phyloP scores from a whole-genome alignment of 2,888 invertebrate species.

The Bimastos eiseni region DNA sequence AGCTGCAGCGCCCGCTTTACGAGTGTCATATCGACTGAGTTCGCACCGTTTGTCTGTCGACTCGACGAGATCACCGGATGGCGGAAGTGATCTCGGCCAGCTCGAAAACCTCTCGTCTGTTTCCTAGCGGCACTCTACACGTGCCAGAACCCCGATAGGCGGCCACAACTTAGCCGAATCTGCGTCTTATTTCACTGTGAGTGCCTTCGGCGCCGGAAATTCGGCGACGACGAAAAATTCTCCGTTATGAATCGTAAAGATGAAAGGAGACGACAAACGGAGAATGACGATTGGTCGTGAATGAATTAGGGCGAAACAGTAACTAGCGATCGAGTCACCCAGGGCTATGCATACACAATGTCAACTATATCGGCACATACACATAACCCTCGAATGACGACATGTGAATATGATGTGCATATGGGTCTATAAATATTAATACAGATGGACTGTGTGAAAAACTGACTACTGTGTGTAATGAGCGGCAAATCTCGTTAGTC shows the following conservation, averaged over 20 bases:
- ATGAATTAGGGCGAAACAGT: slow-evolving; percentile 13
- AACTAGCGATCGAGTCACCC: neutral
- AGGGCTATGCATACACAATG: neutral
- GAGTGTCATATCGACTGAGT: neutral
- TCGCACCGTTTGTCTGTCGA: neutral
- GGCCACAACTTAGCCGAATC: neutral
- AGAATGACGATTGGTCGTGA: neutral
- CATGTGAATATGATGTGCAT: neutral
- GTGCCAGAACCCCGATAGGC: neutral
- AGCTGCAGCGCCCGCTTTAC: neutral
- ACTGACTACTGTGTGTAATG: neutral
- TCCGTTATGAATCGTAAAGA: neutral
- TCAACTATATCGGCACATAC: neutral
- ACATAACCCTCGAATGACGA: neutral
- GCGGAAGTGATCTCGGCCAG: slow-evolving; percentile 13
- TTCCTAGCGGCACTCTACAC: neutral
- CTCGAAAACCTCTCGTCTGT: slow-evolving; percentile 4
- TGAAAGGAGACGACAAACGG: neutral
- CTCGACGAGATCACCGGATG: neutral
- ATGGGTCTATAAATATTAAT: neutral
- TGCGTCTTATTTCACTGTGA: neutral
- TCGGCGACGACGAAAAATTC: neutral
- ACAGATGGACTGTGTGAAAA: neutral
- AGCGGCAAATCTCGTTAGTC: neutral
- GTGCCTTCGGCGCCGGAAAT: neutral